These are phyloP conservation scores for Balanococcus diminutus DNA, from an alignment of 2,888 invertebrate genomes.

Conservation along the genomic window DNA sequence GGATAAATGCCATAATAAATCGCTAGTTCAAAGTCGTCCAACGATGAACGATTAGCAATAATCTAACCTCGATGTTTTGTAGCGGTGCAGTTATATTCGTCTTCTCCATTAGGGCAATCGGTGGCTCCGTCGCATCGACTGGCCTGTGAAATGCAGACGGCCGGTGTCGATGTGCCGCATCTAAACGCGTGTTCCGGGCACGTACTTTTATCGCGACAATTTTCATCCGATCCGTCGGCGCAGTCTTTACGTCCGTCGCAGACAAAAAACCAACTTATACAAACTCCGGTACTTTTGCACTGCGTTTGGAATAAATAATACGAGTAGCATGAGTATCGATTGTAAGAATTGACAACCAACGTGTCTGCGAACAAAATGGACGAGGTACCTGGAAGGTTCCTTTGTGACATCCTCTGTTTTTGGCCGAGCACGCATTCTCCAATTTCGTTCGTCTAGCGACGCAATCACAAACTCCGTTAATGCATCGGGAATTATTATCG, in stretches of 20 bases:
- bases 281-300: constrained; percentile 83
- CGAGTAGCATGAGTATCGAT: no score
- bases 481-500: constrained; percentile 78
- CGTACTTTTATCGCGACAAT: constrained; percentile 67
- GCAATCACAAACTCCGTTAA: constrained; percentile 80
- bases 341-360: no score
- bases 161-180: constrained; percentile 70
- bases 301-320: constrained; percentile 62
- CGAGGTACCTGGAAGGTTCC: constrained; percentile 78
- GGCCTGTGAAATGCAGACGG: constrained; percentile 76
- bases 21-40: background rate
- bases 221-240: constrained; percentile 85
- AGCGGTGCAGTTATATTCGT: constrained; percentile 60
- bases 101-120: constrained; percentile 62
- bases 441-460: constrained; percentile 66
- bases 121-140: constrained; percentile 79
- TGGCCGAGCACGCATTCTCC: constrained; percentile 70
- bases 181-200: constrained; percentile 66
- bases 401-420: constrained; percentile 77
- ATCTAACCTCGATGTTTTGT: constrained; percentile 64
- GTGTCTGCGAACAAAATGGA: background rate
- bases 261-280: constrained; percentile 92
- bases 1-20: background rate
- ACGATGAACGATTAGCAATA: background rate
- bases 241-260: constrained; percentile 87